These are phyloP conservation scores for Drosophila mimica DNA, from an alignment of 2,888 invertebrate species.

Conservation along the genomic window DNA sequence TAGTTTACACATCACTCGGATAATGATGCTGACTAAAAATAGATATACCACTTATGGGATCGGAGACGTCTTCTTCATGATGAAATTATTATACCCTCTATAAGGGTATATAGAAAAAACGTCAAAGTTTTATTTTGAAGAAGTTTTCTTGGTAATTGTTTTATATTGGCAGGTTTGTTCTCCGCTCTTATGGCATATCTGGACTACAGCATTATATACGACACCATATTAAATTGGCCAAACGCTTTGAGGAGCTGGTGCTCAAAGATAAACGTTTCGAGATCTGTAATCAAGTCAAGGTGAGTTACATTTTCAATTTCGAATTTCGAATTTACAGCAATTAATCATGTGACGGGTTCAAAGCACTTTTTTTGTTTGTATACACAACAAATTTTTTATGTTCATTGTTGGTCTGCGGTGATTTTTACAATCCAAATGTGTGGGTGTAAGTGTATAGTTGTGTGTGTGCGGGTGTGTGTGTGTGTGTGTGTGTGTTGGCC, in stretches of 20 bases:
- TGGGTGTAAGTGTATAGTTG: constrained; percentile 11
- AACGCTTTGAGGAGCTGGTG: constrained; percentile 93
- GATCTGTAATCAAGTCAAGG: constrained; percentile 96
- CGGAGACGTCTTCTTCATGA: not conserved
- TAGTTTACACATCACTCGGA: not conserved
- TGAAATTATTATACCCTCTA: not conserved
- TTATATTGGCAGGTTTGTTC: constrained; percentile 88
- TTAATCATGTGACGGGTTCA: constrained; percentile 68
- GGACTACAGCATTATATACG: constrained; percentile 97
- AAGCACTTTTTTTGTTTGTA: constrained; percentile 55
- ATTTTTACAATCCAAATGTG: constrained; percentile 28
- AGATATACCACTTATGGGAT: not conserved
- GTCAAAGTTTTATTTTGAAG: not conserved
- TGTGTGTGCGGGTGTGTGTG: constrained; percentile 12
- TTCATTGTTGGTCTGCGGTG: constrained; percentile 32
- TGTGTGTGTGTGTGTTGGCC: constrained; percentile 11
- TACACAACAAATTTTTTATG: constrained; percentile 30
- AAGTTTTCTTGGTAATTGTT: not conserved
- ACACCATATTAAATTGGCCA: constrained; percentile 95
- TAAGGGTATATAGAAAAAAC: not conserved
- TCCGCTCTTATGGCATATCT: constrained; percentile 96
- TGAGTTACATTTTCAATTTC: constrained; percentile 83
- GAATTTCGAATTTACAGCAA: constrained; percentile 36
- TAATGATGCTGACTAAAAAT: not conserved
- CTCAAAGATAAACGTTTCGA: constrained; percentile 94